These are phyloP conservation scores for Dascillus cervinus DNA, from an alignment of 2,888 invertebrate genomes.

Conservation along the genomic window DNA sequence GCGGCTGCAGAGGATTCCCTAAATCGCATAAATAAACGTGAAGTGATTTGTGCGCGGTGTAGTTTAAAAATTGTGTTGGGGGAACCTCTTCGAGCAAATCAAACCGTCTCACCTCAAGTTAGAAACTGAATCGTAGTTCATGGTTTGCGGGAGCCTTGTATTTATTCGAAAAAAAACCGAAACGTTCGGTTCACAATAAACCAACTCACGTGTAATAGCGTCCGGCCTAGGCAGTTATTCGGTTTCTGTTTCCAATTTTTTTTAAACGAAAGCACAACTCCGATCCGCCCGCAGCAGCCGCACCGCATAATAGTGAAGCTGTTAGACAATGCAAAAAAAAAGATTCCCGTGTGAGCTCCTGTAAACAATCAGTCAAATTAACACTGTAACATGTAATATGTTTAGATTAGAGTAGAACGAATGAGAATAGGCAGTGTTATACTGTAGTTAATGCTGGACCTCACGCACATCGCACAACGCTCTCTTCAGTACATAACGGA, in stretches of 20 bases:
- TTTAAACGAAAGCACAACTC: constrained; percentile 14
- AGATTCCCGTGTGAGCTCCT: constrained; percentile 28
- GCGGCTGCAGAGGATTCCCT: no score
- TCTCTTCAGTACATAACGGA: no score
- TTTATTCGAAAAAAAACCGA: constrained; percentile 12
- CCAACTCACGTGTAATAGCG: constrained; percentile 16
- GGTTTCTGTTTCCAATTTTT: constrained; percentile 12
- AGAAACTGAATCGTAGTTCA: no score
- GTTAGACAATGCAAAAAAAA: constrained; percentile 13
- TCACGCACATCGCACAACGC: constrained; percentile 6
- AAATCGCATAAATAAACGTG: no score
- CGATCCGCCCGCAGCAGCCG: constrained; percentile 13
- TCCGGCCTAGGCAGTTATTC: constrained; percentile 24
- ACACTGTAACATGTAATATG: constrained; percentile 43
- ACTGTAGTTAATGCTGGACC: constrained; percentile 30
- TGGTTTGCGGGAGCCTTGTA: constrained; percentile 22
- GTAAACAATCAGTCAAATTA: constrained; percentile 35
- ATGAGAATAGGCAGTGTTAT: constrained; percentile 43
- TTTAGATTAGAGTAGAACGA: constrained; percentile 41
- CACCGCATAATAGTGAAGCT: constrained; percentile 23
- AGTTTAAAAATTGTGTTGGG: no score
- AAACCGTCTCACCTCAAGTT: no score
- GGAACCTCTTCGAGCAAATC: no score
- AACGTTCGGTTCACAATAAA: no score
- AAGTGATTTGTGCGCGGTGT: no score